phyloP scores from a whole-genome alignment of 2,113 vertebrate genomes.

The western clawed frog (Xenopus tropicalis) region DNA sequence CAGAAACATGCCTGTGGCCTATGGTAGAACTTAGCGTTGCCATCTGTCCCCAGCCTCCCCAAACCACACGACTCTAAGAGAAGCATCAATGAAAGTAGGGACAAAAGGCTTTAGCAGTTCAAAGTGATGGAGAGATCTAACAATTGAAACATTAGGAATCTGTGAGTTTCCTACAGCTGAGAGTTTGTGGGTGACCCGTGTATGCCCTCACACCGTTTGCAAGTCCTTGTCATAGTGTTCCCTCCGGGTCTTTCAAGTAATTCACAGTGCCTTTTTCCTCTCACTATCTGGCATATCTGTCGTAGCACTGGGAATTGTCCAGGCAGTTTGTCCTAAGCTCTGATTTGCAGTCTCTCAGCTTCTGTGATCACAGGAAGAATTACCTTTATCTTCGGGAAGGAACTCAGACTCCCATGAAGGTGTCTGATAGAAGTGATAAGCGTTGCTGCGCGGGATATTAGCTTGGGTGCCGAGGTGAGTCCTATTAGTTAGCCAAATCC shows the following conservation, averaged over 20 bases:
- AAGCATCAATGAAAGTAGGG: slow-evolving; percentile 25
- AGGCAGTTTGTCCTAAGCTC: not conserved
- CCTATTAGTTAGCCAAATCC: not conserved
- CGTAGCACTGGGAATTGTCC: slow-evolving; percentile 23
- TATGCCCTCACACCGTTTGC: slow-evolving; percentile 35
- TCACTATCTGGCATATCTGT: slow-evolving; percentile 7
- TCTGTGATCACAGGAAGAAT: slow-evolving; percentile 2
- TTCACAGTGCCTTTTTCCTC: slow-evolving; percentile 20
- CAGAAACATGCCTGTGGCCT: not conserved
- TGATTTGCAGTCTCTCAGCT: not conserved
- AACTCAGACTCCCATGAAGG: not conserved
- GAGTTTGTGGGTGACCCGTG: slow-evolving; percentile 12
- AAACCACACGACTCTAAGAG: not conserved
- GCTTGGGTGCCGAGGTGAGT: not conserved
- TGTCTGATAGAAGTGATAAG: not conserved
- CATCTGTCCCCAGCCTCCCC: not conserved
- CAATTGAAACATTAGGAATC: slow-evolving; percentile 8
- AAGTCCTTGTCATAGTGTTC: slow-evolving; percentile 39
- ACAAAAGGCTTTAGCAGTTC: slow-evolving; percentile 5
- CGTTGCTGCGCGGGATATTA: not conserved
- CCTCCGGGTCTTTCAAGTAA: slow-evolving; percentile 38
- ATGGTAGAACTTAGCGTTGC: not conserved
- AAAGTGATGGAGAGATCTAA: slow-evolving; percentile 30
- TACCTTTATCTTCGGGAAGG: not conserved
- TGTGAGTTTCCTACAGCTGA: slow-evolving; percentile 19